Conservation (phyloP, 2,797 vertebrate genomes). For the Melanotaenia nigrans region DNA sequence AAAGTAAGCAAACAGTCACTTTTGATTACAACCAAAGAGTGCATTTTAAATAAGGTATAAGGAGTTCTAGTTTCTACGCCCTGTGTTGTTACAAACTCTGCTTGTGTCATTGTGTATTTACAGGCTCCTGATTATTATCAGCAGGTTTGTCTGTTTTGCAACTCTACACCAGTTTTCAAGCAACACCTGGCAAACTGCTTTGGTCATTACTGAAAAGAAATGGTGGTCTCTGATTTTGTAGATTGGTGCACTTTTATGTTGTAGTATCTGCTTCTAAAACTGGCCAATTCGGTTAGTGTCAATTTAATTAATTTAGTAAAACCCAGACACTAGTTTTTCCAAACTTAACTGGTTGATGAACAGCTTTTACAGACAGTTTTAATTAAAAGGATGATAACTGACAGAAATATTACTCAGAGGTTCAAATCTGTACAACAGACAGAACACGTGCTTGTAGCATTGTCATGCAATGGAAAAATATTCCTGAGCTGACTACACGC, state of each 20-base stretch:
- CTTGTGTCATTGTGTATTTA: not conserved
- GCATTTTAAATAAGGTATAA: not conserved
- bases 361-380: not conserved
- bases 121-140: not conserved
- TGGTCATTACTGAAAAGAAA: not conserved
- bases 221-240: not conserved
- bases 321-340: not conserved
- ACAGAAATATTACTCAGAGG: not conserved
- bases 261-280: not conserved
- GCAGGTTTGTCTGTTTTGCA: not conserved
- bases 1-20: not conserved
- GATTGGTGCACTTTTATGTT: not conserved
- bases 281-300: not conserved
- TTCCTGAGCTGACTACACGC: not conserved
- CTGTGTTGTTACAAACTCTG: not conserved
- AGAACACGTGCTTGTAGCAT: not conserved
- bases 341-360: constrained; percentile 2
- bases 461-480: constrained; percentile 2
- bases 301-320: not conserved
- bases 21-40: not conserved
- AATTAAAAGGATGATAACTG: not conserved
- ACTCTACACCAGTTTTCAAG: not conserved
- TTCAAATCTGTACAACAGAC: not conserved
- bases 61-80: not conserved
- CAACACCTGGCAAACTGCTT: not conserved